Percentiles rank a stretch among this genome's conserved stretches.
These are phyloP conservation scores for Jacana jacana DNA, from an alignment of 2,113 vertebrate genomes.

Conservation along the genomic window DNA sequence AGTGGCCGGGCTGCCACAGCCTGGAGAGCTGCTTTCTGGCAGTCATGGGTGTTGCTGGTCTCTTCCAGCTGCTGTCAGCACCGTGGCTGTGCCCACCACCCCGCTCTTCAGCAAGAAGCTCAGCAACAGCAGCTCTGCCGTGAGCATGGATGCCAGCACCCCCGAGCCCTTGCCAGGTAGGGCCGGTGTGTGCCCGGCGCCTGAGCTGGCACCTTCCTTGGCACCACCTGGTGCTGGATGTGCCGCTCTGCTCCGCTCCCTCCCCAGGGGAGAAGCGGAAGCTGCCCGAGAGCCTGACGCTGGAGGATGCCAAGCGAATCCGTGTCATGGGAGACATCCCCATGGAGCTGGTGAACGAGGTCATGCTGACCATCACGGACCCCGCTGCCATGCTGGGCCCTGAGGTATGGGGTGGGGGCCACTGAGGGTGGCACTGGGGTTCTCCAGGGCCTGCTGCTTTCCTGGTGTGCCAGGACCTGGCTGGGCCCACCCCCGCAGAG, in stretches of 20 bases:
- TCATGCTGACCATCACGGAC: constrained; percentile 98
- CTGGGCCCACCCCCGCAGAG: accelerated
- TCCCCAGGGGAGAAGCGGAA: constrained; percentile 92
- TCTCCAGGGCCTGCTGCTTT: background rate
- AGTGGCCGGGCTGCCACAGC: accelerated
- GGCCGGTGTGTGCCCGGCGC: accelerated
- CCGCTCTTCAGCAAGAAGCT: constrained; percentile 86
- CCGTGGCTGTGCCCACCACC: constrained; percentile 80
- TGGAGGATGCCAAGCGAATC: constrained; percentile 96
- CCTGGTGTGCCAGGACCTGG: background rate
- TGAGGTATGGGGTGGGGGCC: constrained; percentile 71
- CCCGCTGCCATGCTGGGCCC: constrained; percentile 97
- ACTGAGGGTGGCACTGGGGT: accelerated
- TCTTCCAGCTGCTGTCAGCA: constrained; percentile 77
- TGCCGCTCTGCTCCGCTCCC: background rate
- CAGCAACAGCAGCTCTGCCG: constrained; percentile 75
- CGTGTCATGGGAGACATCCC: constrained; percentile 98
- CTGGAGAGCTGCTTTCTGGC: accelerated
- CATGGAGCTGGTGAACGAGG: constrained; percentile 98
- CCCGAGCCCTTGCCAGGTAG: constrained; percentile 87
- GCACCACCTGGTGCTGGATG: background rate
- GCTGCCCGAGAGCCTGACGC: constrained; percentile 89
- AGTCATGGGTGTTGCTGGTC: accelerated
- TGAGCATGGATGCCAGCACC: constrained; percentile 77
- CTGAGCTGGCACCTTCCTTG: background rate